Percentiles rank a stretch among this genome's conserved stretches.
Conservation (phyloP, 1,140 invertebrate genomes). For the Pseudomyrmex flavicornis region DNA sequence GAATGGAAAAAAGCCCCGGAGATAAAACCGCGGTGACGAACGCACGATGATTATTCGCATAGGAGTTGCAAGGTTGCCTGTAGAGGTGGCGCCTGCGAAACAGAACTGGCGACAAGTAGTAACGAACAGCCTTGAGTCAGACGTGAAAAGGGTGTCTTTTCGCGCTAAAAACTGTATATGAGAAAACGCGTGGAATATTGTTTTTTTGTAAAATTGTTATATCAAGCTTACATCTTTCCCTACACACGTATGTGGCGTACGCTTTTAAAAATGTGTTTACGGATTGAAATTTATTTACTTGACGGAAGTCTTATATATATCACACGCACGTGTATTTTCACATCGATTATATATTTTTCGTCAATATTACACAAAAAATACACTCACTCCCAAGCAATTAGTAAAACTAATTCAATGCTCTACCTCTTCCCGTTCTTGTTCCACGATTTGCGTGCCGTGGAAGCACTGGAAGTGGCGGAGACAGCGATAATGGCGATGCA, state of each 20-base stretch:
- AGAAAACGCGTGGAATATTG: conserved; percentile 10
- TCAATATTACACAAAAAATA: neutral
- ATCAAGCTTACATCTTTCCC: too few species aligned
- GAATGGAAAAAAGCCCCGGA: conserved; percentile 1
- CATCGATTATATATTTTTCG: neutral
- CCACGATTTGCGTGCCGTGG: conserved; percentile 1
- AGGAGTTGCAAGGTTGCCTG: conserved; percentile 21
- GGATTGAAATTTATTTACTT: conserved; percentile 9
- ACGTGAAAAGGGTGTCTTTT: conserved; percentile 7
- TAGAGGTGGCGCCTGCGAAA: conserved; percentile 22
- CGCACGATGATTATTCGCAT: conserved; percentile 23
- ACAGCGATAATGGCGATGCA: neutral
- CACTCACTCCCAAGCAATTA: neutral
- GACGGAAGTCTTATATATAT: neutral
- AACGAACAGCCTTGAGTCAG: conserved; percentile 40
- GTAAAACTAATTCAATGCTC: conserved; percentile 9
- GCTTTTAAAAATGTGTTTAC: conserved; percentile 33
- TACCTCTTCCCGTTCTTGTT: too few species aligned
- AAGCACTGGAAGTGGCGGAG: conserved; percentile 24
- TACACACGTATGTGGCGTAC: neutral
- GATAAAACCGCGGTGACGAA: conserved; percentile 32
- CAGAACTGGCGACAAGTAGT: conserved; percentile 29
- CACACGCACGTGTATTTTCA: too few species aligned
- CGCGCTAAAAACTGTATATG: conserved; percentile 8
- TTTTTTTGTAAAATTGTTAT: conserved; percentile 5